Base-by-base conservation (phyloP, 2,888 invertebrate species). In the Hyposoter dolosus region DNA sequence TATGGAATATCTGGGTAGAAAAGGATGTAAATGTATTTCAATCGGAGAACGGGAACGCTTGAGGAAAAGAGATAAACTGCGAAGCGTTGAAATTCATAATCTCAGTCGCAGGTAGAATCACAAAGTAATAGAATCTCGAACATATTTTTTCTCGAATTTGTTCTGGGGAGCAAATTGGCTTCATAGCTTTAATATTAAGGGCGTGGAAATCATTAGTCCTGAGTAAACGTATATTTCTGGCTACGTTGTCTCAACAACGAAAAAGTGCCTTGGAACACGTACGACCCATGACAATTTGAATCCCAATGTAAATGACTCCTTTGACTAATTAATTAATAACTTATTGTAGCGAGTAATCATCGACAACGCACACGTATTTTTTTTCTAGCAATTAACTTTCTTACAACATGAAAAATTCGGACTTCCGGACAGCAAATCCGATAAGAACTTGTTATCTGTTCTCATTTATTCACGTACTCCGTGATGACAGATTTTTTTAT, bases 281-380 rank as follows among this genome's bases (percentile, higher is more conserved):
- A 53, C n/a, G 15, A 66, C 5, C n/a, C 35, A 72, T 53, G 72
- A 72, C 50, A 75, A 19, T 9, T 76, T 12, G 32, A 32, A 35
- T 28, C 19, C n/a, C 19, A 47, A n/a, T 76, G 32, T 32, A 32
- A 63, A 76, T 7, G 35, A 47, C 53, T 53, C 40, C 32, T 32
- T 40, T 40, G 40, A 40, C 15, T 6, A n/a, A 72, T 35, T 32
- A 35, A 71, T 77, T 50, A 65, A 35, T 32, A 50, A 65, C n/a
- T 66, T 77, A 77, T 66, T 50, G n/a, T 65, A 77, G 74, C 7
- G 40, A 74, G 9, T 56, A 23, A 50, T 47, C 0, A 43, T 74
- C 7, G 15, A 43, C 43, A 15, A 74, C 43, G 19, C n/a, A 74
- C 23, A 12, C 40, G 10, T 53, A 53, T 19, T 9, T 43, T 56